Evolutionary conservation across 1,140 invertebrate species (phyloP), one percentile per base, ranked within the genome.

Genomic region (Matsumurasca onukii): DNA sequence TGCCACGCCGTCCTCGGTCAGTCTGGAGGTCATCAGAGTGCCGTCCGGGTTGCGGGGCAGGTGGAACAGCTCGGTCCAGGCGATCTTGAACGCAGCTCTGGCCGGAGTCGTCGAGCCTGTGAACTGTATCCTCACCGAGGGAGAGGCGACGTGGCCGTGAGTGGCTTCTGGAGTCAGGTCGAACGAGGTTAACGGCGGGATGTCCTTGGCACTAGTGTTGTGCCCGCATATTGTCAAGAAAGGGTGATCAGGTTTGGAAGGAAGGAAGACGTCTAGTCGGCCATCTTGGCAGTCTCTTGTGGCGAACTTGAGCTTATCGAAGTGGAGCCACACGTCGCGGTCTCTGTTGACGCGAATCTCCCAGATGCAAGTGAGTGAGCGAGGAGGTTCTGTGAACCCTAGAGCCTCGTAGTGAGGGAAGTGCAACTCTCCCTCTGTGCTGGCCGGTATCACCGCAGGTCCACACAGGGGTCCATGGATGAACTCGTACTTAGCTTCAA

Each of bases 31-130:
- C 82, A 89, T 89, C 39, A 93, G 75, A n/a, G 86, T 88, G 0
- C 91, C 91, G 70, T 92, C 89, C 12, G 86, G 84, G 77, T 94
- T 93, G 66, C 91, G 84, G 0, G 92, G 91, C 69, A 94, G 79
- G 77, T 94, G 92, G 75, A 88, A 93, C n/a, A 95, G 80, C 74
- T 94, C 92, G 1, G 92, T 94, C 92, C 92, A 95, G 1, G 90
- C 90, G 29, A 95, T 88, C 78, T 92, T 91, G 75, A 95, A 94
- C 0, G 90, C 87, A 1, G 92, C 89, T 66, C 90, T 81, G 0
- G 90, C 89, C 0, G 92, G 89, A 0, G 91, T 90, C 45, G 89
- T 89, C 17, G 88, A 85, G 0, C 89, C 88, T 0, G 87, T 87
- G 57, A 91, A 89, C 66, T 89, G 85, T 15, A 89, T 84, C 64